Base-by-base conservation (phyloP, 2,888 invertebrate genomes). In the Flexamia atlantica region DNA sequence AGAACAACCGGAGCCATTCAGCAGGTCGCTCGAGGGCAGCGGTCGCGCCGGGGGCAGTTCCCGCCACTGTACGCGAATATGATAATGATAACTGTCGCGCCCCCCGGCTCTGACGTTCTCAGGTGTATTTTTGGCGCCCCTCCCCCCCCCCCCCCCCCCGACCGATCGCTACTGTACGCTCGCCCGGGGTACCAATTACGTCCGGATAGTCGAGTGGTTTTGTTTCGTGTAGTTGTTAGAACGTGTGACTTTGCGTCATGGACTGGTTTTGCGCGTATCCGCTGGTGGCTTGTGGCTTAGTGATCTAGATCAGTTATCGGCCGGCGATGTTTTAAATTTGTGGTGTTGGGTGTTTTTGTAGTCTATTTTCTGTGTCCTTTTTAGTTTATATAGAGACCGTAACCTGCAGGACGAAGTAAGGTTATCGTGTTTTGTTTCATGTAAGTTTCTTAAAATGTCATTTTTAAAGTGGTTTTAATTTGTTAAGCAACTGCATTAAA, bases 71-170 rank as follows among this genome's bases (percentile, higher is more conserved):
- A 12, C 28, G 25, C 57, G 28, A 30, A 3, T 3, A 64, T 64
- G 12, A 64, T 64, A 12, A 64, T 28, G 3, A 14, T 14, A 12
- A 30, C 4, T 28, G 30, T 30, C 2, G 30, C 17, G 64, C 17
- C 57, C 57, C 5, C 5, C 20, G 64, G 7, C 64, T 17, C 5
- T 72, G 72, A 72, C 72, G 72, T 40, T 28, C 23, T 14, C 72
- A 72, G 72, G 72, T 72, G 72, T 72, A 72, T 72, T 72, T 72
- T 72, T 72, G 40, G 68, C 7, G 20, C 68, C n/a, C 57, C 57
- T 17, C 12, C 46, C 46, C 46, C 46, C 17, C 46, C 46, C 46
- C 46, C 12, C 20, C 5, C 5, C 23, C 3, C 57, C 57, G 23
- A 25, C 12, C 64, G 64, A 14, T 17, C 64, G 17, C 25, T 64